These are phyloP conservation scores for Frankliniella intonsa DNA, from an alignment of 2,888 invertebrate species.

Conservation along the genomic window DNA sequence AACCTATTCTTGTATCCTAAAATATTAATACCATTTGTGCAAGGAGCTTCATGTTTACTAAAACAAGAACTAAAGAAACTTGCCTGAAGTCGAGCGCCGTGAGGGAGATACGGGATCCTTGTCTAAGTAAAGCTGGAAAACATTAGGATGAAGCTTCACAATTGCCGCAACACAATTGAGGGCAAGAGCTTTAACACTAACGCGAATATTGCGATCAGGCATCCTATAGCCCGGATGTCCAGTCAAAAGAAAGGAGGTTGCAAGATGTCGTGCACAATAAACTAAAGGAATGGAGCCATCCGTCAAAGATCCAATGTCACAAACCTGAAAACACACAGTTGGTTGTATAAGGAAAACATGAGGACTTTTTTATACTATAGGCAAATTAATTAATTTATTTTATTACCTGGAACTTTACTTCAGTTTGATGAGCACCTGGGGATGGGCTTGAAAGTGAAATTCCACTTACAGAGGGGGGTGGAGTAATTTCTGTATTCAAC, in stretches of 20 bases:
- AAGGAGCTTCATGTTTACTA: no score
- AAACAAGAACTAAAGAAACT: neutral
- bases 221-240: constrained; percentile 59
- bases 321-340: constrained; percentile 47
- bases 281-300: constrained; percentile 63
- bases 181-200: constrained; percentile 86
- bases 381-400: neutral
- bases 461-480: constrained; percentile 3
- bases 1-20: constrained; percentile 2
- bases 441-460: neutral
- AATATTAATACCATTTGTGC: neutral
- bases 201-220: constrained; percentile 71
- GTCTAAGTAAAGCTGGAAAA: constrained; percentile 55
- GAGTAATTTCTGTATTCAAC: neutral
- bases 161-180: constrained; percentile 73
- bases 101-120: constrained; percentile 32
- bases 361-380: neutral
- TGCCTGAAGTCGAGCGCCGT: neutral
- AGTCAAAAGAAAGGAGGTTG: constrained; percentile 66
- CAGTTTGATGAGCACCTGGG: neutral
- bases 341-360: constrained; percentile 39
- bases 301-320: constrained; percentile 61
- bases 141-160: constrained; percentile 66
- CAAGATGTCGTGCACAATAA: constrained; percentile 67
- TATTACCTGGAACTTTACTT: constrained; percentile 30